These are phyloP conservation scores for Peromyscus californicus DNA, from an alignment of 2,113 vertebrate species.

Conservation along the genomic window DNA sequence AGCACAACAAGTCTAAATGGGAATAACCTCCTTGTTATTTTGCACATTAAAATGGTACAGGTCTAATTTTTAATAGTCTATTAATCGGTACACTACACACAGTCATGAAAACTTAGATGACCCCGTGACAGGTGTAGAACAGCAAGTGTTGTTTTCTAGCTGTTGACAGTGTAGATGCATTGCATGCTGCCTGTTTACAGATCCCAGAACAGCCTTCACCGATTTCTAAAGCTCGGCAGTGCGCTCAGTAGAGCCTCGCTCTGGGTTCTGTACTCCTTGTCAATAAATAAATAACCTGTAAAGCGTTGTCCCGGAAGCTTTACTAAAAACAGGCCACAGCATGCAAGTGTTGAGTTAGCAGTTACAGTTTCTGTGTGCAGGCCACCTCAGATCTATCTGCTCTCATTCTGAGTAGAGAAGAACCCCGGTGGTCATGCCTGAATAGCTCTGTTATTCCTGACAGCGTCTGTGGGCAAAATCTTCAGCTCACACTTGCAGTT, in stretches of 20 bases:
- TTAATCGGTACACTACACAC: not conserved
- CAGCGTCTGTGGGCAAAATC: slow-evolving; percentile 53
- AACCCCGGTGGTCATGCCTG: not conserved
- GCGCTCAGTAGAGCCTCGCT: too few species aligned
- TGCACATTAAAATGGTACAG: slow-evolving; percentile 31
- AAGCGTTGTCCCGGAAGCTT: slow-evolving; percentile 50
- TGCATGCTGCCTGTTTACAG: slow-evolving; percentile 14
- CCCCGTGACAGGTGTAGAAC: not conserved
- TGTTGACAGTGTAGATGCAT: slow-evolving; percentile 13
- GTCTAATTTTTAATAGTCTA: not conserved
- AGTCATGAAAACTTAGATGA: slow-evolving; percentile 45
- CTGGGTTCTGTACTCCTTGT: not conserved
- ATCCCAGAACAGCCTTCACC: not conserved
- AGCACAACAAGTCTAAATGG: slow-evolving; percentile 41
- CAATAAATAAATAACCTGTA: not conserved
- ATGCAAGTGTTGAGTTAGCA: slow-evolving; percentile 57
- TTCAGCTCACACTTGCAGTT: slow-evolving; percentile 29
- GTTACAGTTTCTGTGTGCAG: slow-evolving; percentile 53
- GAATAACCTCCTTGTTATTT: slow-evolving; percentile 36
- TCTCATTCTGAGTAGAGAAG: slow-evolving; percentile 58
- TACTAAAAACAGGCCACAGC: slow-evolving; percentile 31
- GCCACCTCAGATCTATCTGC: not conserved
- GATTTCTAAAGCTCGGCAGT: not conserved
- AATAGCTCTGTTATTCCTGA: slow-evolving; percentile 59
- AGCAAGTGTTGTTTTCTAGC: slow-evolving; percentile 22